These are phyloP conservation scores for Microcebus tavaratra DNA, from an alignment of 2,113 vertebrate species.

Conservation along the genomic window DNA sequence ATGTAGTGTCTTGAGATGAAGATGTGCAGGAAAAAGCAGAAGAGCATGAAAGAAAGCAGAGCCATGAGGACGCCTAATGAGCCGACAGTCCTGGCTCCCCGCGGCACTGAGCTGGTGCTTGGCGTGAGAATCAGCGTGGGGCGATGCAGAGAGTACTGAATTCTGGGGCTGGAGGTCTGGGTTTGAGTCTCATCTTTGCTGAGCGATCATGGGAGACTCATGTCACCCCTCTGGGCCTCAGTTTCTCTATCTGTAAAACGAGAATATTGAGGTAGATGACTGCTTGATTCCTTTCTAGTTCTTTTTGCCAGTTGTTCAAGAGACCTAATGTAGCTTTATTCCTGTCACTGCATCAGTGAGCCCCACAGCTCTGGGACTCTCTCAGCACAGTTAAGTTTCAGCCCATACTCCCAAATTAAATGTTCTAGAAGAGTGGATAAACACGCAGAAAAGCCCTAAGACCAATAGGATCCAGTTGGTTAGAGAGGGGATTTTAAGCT, in stretches of 20 bases:
- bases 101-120: no score
- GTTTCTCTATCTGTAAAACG: neutral
- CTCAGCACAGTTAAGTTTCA: neutral
- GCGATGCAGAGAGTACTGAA: neutral
- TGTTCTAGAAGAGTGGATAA: neutral
- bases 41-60: neutral
- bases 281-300: neutral
- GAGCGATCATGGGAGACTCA: neutral
- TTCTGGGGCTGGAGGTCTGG: neutral
- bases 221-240: no score
- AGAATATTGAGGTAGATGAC: neutral
- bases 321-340: neutral
- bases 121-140: accelerated
- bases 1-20: neutral
- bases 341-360: neutral
- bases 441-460: neutral
- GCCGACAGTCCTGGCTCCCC: neutral
- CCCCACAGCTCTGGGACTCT: neutral
- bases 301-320: neutral
- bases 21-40: neutral
- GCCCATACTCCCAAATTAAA: neutral
- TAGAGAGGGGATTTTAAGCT: neutral
- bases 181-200: neutral
- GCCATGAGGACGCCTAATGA: neutral
- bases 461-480: neutral